Base-by-base conservation (phyloP, 1,140 invertebrate genomes). In the Anagrus nilaparvatae region DNA sequence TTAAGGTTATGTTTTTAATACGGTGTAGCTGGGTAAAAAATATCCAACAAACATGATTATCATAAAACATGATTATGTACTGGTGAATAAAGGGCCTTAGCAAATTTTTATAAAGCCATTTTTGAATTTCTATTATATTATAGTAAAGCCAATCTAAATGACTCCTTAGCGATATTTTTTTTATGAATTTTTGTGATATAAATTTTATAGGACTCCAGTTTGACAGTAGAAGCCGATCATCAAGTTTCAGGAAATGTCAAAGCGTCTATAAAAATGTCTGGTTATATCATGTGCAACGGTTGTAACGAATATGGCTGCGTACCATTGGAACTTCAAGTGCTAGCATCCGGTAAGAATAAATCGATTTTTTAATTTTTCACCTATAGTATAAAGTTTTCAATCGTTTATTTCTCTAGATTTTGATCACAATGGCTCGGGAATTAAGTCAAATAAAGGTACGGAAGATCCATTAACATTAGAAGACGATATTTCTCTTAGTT, bases 271-370 rank as follows among this genome's bases (percentile, higher is more conserved):
- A 40, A 56, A 12, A 42, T 46, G 41, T 54, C 53, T 8, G 61
- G 60, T 3, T 28, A 25, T 25, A 27, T 64, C 12, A 60, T 39
- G 9, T 61, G 60, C 21, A 44, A 25, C 0, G 49, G 58, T 3
- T 60, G 60, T 12, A 64, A 64, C 25, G 4, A 5, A 0, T 25
- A 46, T 19, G 59, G 49, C 3, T 60, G 58, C 33, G 57, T 57
- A 21, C 41, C 31, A 9, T 39, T 29, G 0, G 48, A 31, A 0
- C 49, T 52, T 8, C 45, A 40, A n/a, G 35, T 63, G 32, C 47
- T 59, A 4, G 52, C 63, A 12, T 55, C 56, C 5, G 53, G 64
- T 64, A 52, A 53, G 44, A 31, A 28, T 25, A 3, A 24, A 35
- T 24, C 23, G 20, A 8, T 31, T 38, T 3, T 17, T 14, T 24